phyloP scores from a whole-genome alignment of 2,888 invertebrate species.

The Agrotis segetum region DNA sequence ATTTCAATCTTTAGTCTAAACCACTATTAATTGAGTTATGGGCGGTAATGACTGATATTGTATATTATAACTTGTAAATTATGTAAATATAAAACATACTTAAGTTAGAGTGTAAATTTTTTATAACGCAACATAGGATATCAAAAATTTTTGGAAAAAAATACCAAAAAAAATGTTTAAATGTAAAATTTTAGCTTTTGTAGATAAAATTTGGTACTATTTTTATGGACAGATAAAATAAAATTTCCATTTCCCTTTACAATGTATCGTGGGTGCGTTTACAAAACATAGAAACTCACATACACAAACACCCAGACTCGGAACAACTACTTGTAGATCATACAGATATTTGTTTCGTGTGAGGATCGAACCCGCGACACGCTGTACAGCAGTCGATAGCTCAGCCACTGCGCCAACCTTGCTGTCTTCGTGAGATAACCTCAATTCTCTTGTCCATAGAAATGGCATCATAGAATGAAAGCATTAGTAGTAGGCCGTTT shows the following conservation, averaged over 20 bases:
- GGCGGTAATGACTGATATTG: neutral
- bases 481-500: neutral
- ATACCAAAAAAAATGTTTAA: slow-evolving; percentile 66
- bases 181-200: slow-evolving; percentile 50
- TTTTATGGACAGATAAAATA: neutral
- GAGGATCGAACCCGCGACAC: too few species aligned
- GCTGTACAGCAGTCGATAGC: too few species aligned
- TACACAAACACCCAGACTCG: too few species aligned
- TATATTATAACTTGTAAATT: slow-evolving; percentile 8
- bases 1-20: neutral
- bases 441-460: too few species aligned
- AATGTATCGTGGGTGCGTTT: too few species aligned
- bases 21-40: neutral
- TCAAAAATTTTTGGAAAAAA: slow-evolving; percentile 72
- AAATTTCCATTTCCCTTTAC: too few species aligned
- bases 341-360: too few species aligned
- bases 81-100: slow-evolving; percentile 21
- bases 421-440: too few species aligned
- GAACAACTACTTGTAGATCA: too few species aligned
- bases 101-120: slow-evolving; percentile 33
- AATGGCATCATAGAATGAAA: too few species aligned
- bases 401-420: too few species aligned
- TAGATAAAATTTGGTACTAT: slow-evolving; percentile 18
- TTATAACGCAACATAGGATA: slow-evolving; percentile 37
- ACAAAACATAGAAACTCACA: too few species aligned